Evolutionary conservation across 2,888 invertebrate species (phyloP), one percentile per base, ranked within the genome.

Genomic region (Synanthedon formicaeformis): DNA sequence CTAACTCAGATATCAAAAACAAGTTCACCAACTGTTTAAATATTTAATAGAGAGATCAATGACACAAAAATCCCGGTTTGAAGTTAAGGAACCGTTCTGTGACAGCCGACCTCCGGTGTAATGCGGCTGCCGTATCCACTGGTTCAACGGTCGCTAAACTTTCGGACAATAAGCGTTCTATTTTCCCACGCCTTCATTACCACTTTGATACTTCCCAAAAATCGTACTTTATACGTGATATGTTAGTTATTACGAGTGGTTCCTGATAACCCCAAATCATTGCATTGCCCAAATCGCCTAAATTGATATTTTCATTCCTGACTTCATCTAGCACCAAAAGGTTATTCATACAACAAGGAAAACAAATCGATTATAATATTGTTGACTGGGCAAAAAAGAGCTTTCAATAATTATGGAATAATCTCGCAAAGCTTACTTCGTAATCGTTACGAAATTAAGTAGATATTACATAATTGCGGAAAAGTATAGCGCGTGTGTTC

Each of bases 51-150:
- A 67, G 69, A 67, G 69, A 66, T 69, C 69, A 61, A 67, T 70
- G 67, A 67, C 69, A 64, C 63, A 60, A 57, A 62, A 63, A 63
- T 65, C 64, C 67, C 60, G 63, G 54, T 56, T 56, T 52, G 52
- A 52, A 51, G 12, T 54, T 51, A 51, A 62, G 62, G 63, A 66
- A 74, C 81, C 75, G 83, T 79, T 80, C 71, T 62, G 52, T 64
- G 72, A 69, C 71, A 65, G 50, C 10, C 53, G 54, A 54, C 65
- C 61, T 61, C 66, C 64, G 65, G 66, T 60, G 23, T 23, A 23
- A 23, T 23, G 65, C 55, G 54, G 58, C 34, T 34, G 34, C 34
- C 34, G 34, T 34, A 34, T 34, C 34, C 34, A 34, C 34, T 53
- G 60, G 64, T 67, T 58, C 65, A 66, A 66, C 59, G 64, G 63